Evolutionary conservation across 2,888 invertebrate genomes (phyloP).

Genomic region (Hydrotaea diabolus): DNA sequence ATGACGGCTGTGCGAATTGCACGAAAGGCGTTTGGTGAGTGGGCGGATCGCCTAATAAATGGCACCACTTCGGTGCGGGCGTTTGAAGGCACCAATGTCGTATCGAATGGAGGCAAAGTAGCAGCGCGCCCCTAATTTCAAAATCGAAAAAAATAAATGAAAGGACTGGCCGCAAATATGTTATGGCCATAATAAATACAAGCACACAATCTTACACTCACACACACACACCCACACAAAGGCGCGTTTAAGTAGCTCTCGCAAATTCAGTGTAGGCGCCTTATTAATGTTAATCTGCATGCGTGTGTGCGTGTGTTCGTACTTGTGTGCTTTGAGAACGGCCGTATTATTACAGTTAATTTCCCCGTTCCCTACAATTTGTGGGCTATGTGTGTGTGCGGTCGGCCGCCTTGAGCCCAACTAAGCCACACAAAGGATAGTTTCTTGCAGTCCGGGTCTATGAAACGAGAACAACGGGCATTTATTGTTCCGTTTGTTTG

Average conservation of each 20-base stretch:
- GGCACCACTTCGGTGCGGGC: neutral
- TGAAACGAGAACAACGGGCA: neutral
- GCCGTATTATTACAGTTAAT: neutral
- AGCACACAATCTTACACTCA: neutral
- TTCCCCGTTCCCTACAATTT: neutral
- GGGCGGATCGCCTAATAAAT: conserved; percentile 32
- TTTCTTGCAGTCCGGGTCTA: neutral
- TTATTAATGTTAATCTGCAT: neutral
- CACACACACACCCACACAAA: no score
- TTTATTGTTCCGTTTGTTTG: neutral
- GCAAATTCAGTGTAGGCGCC: neutral
- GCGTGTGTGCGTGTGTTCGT: no score
- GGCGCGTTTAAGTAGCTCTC: neutral
- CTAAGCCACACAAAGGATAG: neutral
- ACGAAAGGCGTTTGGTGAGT: conserved; percentile 35
- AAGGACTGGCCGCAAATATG: neutral
- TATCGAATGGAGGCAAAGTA: neutral
- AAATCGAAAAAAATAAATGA: neutral
- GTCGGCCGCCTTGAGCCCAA: conserved; percentile 1
- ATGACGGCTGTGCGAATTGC: neutral
- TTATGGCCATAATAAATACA: neutral
- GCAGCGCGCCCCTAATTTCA: neutral
- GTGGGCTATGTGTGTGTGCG: no score
- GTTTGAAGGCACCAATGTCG: neutral
- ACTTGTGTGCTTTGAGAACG: neutral